Base-by-base conservation (phyloP, 2,888 invertebrate genomes). In the Spicauda simplicius region DNA sequence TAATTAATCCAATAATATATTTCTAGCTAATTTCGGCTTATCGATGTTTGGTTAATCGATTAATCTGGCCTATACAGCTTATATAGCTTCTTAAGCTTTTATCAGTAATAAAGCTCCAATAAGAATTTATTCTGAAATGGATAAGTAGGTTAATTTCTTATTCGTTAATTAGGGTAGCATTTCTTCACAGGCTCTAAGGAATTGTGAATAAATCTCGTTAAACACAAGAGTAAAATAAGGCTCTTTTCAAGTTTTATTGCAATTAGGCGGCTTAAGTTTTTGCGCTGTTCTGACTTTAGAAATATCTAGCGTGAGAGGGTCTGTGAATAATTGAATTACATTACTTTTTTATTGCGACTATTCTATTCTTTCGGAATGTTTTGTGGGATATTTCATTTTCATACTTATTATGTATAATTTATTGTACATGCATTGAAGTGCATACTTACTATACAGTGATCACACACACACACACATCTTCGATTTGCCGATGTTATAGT, bases 261-360 rank as follows among this genome's bases (percentile, higher is more conserved):
- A 59, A 59, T 65, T 45, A 65, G 18, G 45, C 25, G 14, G 50
- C 19, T 20, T 64, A 45, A 14, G n/a, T 37, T n/a, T 16, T 7
- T 30, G 7, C 45, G 45, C 20, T 19, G 45, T 45, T n/a, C 45
- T 45, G 25, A 30, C 33, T 57, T 52, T 20, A 57, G n/a, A 53
- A 58, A 41, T 52, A 12, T 64, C 37, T 58, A 52, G 25, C 58
- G 25, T 59, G 12, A 45, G 58, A 52, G 54, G 50, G 41, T 59
- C 53, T 30, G 53, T 54, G 54, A 54, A 45, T 59, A 65, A 64
- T 61, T 61, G 61, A 61, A 61, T 64, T 58, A 41, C 19, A 53
- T 58, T 64, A n/a, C 37, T 41, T 58, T 33, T 58, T 52, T 52
- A 50, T 16, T 14, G 10, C 11, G 16, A 5, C 30, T 8, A 48